These are phyloP conservation scores for Campaea margaritaria DNA, from an alignment of 2,888 invertebrate genomes.

Conservation along the genomic window DNA sequence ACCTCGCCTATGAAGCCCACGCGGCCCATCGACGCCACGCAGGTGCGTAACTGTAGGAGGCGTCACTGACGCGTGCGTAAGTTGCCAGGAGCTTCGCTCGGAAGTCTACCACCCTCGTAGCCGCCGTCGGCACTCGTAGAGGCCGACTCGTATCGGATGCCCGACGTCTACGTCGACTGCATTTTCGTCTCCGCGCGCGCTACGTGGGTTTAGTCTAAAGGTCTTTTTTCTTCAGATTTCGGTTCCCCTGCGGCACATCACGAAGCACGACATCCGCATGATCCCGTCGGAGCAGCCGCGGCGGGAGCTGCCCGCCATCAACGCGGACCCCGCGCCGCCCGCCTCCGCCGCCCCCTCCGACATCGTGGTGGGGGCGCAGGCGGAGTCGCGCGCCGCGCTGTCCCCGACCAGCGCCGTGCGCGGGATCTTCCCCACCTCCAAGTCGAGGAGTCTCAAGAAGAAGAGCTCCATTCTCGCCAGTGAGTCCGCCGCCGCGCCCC, in stretches of 20 bases:
- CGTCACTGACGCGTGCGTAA: neutral
- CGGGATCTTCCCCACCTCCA: conserved; percentile 85
- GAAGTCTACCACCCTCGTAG: too few relatives aligned
- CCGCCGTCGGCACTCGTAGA: too few relatives aligned
- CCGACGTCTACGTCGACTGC: too few relatives aligned
- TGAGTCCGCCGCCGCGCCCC: conserved; percentile 68
- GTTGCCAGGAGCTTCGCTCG: too few relatives aligned
- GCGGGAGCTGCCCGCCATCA: conserved; percentile 63
- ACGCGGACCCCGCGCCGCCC: conserved; percentile 54
- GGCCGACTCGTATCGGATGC: too few relatives aligned
- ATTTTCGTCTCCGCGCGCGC: too few relatives aligned
- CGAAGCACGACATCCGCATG: conserved; percentile 72
- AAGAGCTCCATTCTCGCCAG: conserved; percentile 90
- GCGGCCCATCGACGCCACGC: conserved; percentile 46
- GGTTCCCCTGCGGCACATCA: conserved; percentile 69
- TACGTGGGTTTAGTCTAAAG: too few relatives aligned
- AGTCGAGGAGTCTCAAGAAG: conserved; percentile 88
- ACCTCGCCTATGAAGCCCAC: conserved; percentile 51
- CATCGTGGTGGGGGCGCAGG: conserved; percentile 38
- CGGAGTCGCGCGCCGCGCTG: conserved; percentile 44
- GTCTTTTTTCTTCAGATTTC: conserved; percentile 64
- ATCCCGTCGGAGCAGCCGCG: conserved; percentile 59
- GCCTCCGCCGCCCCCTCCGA: conserved; percentile 25
- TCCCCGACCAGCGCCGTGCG: conserved; percentile 82
- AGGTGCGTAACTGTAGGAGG: conserved; percentile 40